These are phyloP conservation scores for Dicranocentrus wangi DNA, from an alignment of 2,888 invertebrate genomes.

Conservation along the genomic window DNA sequence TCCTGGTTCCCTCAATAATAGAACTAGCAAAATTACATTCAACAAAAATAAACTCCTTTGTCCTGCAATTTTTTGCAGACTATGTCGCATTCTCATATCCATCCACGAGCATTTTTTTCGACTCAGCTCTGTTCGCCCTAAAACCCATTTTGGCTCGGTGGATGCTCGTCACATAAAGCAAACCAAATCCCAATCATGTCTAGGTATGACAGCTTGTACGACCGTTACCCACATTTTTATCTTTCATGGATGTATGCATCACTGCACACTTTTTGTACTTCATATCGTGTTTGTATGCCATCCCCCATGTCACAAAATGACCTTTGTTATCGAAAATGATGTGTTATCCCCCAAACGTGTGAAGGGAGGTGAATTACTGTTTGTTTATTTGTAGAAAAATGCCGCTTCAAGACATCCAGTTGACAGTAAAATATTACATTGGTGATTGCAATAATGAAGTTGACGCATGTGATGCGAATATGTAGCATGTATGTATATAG, in stretches of 20 bases:
- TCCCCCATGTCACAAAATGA: constrained; percentile 21
- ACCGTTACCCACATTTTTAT: neutral
- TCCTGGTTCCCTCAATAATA: no score
- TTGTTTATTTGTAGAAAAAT: constrained; percentile 13
- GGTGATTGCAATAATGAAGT: constrained; percentile 20
- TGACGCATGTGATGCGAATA: constrained; percentile 1
- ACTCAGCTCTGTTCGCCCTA: no score
- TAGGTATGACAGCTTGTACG: neutral
- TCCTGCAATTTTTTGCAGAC: neutral
- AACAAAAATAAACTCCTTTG: constrained; percentile 1
- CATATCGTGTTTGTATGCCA: neutral
- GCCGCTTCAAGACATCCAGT: constrained; percentile 15
- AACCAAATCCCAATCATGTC: neutral
- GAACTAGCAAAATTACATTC: neutral
- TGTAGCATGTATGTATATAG: neutral
- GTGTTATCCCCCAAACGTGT: neutral
- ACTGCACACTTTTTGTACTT: neutral
- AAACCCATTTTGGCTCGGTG: no score
- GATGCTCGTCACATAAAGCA: no score
- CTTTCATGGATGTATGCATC: no score
- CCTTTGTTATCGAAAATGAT: constrained; percentile 18
- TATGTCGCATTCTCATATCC: no score
- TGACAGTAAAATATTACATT: constrained; percentile 31
- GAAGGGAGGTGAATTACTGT: neutral
- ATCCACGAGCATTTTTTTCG: no score